These are phyloP conservation scores for Drosophila nigricruria DNA, from an alignment of 2,888 invertebrate genomes.

Conservation along the genomic window DNA sequence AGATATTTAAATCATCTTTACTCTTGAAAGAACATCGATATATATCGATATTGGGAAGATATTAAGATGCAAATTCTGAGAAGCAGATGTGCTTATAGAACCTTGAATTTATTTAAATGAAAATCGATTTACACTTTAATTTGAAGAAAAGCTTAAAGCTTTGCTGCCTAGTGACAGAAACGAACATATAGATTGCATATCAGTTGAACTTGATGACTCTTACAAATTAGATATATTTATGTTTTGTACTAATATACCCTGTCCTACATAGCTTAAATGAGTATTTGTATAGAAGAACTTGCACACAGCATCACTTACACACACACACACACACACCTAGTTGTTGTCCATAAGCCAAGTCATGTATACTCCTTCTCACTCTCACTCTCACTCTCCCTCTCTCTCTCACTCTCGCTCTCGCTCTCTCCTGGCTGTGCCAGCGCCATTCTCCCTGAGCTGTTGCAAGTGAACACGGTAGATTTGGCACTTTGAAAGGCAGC, in stretches of 20 bases:
- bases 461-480: slow-evolving; percentile 61
- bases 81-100: too few relatives aligned
- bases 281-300: slow-evolving; percentile 9
- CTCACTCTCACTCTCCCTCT: not conserved
- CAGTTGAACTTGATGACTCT: not conserved
- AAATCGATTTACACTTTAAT: too few relatives aligned
- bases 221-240: not conserved
- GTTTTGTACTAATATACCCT: not conserved
- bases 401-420: not conserved
- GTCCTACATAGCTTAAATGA: not conserved
- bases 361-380: not conserved
- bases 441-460: slow-evolving; percentile 25
- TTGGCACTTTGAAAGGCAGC: slow-evolving; percentile 58
- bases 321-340: slow-evolving; percentile 7
- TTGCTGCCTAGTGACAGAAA: too few relatives aligned
- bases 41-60: not conserved
- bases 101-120: too few relatives aligned
- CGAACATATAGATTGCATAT: too few relatives aligned
- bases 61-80: too few relatives aligned
- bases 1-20: too few relatives aligned
- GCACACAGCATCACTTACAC: slow-evolving; percentile 27
- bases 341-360: slow-evolving; percentile 39
- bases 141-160: too few relatives aligned
- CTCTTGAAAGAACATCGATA: not conserved
- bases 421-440: not conserved